phyloP scores from a whole-genome alignment of 2,113 vertebrate species.

The Channa maculata region DNA sequence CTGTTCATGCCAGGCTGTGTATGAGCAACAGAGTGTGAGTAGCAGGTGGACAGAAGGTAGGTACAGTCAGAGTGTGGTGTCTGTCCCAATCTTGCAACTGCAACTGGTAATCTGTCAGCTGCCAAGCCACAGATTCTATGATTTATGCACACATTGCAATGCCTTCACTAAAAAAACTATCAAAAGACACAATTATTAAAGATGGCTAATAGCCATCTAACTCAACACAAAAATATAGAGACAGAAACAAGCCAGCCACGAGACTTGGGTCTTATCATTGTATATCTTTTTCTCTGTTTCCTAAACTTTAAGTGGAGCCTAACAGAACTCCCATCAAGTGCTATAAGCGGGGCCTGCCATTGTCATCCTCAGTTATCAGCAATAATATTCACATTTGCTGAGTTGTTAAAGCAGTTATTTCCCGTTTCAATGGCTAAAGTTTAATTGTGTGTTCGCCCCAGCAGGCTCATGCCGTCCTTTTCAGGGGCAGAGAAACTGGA shows the following conservation, averaged over 20 bases:
- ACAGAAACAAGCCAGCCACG: not conserved
- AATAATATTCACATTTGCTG: slow-evolving; percentile 77
- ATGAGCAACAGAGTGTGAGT: slow-evolving; percentile 7
- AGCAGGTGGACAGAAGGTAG: slow-evolving; percentile 30
- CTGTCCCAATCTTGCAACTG: slow-evolving; percentile 37
- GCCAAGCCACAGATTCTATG: not conserved
- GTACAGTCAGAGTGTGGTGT: not conserved
- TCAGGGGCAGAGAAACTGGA: slow-evolving; percentile 43
- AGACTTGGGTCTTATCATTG: not conserved
- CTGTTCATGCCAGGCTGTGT: slow-evolving; percentile 21
- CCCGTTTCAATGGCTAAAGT: slow-evolving; percentile 56
- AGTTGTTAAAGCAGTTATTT: slow-evolving; percentile 63
- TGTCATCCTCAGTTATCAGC: slow-evolving; percentile 60
- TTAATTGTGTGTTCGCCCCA: slow-evolving; percentile 61
- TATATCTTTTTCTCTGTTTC: slow-evolving; percentile 19
- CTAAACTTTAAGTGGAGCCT: slow-evolving; percentile 31
- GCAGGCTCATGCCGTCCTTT: slow-evolving; percentile 44
- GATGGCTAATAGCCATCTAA: not conserved
- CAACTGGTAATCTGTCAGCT: slow-evolving; percentile 35
- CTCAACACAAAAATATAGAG: slow-evolving; percentile 3
- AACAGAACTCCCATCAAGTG: slow-evolving; percentile 22
- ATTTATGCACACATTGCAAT: not conserved
- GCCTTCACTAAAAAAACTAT: not conserved
- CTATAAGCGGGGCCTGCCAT: slow-evolving; percentile 1
- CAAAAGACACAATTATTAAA: not conserved